Base-by-base conservation (phyloP, 1,140 invertebrate species). In the Thrips palmi region DNA sequence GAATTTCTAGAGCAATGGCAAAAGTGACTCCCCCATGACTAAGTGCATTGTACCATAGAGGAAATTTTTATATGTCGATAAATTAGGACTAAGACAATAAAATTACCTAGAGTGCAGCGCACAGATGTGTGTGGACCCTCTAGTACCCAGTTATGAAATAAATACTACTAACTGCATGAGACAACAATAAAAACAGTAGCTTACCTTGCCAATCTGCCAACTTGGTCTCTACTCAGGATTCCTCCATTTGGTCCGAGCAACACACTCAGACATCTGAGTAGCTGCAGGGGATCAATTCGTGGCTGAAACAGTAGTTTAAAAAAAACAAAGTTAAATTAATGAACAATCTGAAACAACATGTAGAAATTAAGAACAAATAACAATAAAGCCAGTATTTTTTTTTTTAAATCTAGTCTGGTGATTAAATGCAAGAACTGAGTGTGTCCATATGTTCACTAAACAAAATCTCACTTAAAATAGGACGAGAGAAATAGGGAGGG, bases 221-320 rank as follows among this genome's bases (percentile, higher is more conserved):
- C 84, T 70, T 92, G 86, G 43, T 75, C 70, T 44, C 68, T 71
- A 46, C 82, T 85, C 53, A 79, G 76, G 41, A 94, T 91, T 3
- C 84, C 86, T 39, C 87, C 87, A 52, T 67, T 71, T 6, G 71
- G 66, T 39, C 77, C 76, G 30, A 93, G 58, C 20, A 92, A 67
- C 39, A 87, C 78, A 50, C 74, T 73, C 20, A 94, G 67, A 55
- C 84, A 88, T 51, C 77, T 81, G 32, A 94, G 60, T 43, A 94
- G 63, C 52, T 87, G 77, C 28, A 77, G 60, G 37, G 87, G 87
- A 62, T 91, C 85, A 54, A 94, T 88, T 12, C 84, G 76, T 34
- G 85, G 83, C 87, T 89, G 64, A 44, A 74, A 76, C 52, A 56
- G n/a, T n/a, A n/a, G n/a, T n/a, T n/a, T n/a, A 56, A 55, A 52